These are phyloP conservation scores for Diadumene lineata DNA, from an alignment of 92 coral and sea anemone species.

Conservation along the genomic window DNA sequence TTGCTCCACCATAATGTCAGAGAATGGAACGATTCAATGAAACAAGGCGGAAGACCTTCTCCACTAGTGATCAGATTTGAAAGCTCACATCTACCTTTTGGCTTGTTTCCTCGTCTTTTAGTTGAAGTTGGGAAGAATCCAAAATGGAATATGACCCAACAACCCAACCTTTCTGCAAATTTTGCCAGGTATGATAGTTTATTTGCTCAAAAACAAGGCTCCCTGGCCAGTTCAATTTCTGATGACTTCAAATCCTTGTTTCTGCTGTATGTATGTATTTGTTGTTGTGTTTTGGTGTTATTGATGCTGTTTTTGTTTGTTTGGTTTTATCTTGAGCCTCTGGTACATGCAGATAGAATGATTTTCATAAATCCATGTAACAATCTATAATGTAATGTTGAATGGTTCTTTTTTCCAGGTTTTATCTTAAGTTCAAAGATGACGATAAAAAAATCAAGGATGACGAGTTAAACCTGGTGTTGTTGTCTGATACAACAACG, in stretches of 20 bases:
- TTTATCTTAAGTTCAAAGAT: background rate
- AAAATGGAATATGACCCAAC: slow-evolving; percentile 1
- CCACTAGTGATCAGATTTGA: slow-evolving; percentile 37
- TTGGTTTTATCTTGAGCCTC: too few relatives aligned
- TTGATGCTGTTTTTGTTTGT: too few relatives aligned
- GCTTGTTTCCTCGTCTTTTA: slow-evolving; percentile 47
- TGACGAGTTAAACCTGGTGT: background rate
- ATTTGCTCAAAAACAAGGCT: background rate
- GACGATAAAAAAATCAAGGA: too few relatives aligned
- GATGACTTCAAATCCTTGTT: background rate
- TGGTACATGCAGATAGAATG: background rate
- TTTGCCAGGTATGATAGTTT: slow-evolving; percentile 16
- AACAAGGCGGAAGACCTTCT: background rate
- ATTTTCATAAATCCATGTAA: background rate
- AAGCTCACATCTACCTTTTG: slow-evolving; percentile 35
- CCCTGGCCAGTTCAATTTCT: background rate
- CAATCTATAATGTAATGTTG: background rate
- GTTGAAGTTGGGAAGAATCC: slow-evolving; percentile 16
- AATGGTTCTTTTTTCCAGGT: background rate
- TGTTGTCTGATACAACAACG: background rate
- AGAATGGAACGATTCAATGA: background rate
- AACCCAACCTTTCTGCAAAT: slow-evolving; percentile 21
- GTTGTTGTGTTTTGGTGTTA: too few relatives aligned
- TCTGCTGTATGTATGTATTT: background rate
- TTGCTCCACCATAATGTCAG: background rate